A percentile compares a stretch with the other conserved stretches of the same genome.
Evolutionary conservation across 2,113 vertebrate genomes (phyloP).

Genomic region (Hippocampus barbouri): DNA sequence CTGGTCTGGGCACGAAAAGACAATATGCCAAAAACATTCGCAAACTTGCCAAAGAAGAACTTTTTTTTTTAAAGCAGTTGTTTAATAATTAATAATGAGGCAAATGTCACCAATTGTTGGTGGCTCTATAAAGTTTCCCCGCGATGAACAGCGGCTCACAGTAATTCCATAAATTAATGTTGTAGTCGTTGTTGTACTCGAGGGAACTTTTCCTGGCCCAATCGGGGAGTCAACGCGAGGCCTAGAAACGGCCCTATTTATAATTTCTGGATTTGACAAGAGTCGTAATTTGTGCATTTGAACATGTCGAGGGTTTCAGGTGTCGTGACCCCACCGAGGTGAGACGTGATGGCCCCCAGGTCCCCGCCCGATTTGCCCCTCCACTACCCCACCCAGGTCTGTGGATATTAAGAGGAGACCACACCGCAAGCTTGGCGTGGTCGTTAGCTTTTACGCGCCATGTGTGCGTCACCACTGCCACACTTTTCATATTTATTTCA

Average conservation of each 20-base stretch:
- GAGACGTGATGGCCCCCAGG: slow-evolving; percentile 62
- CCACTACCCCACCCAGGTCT: slow-evolving; percentile 22
- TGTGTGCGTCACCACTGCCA: not conserved
- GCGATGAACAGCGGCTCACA: not conserved
- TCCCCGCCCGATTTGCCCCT: slow-evolving; percentile 2
- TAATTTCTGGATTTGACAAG: slow-evolving; percentile 40
- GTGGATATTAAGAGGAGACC: slow-evolving; percentile 53
- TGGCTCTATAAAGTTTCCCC: not conserved
- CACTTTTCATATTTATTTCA: not conserved
- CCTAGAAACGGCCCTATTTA: slow-evolving; percentile 43
- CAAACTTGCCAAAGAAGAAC: too few relatives aligned
- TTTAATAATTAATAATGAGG: too few relatives aligned
- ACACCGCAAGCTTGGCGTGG: slow-evolving; percentile 53
- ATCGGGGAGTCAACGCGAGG: slow-evolving; percentile 15
- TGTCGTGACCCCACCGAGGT: slow-evolving; percentile 58
- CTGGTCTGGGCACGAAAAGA: too few relatives aligned
- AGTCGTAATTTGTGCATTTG: slow-evolving; percentile 55
- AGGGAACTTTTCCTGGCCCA: slow-evolving; percentile 9
- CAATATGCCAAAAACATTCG: too few relatives aligned
- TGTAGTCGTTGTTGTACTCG: not conserved
- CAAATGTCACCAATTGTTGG: not conserved
- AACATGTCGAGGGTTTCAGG: slow-evolving; percentile 48
- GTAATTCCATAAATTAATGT: not conserved
- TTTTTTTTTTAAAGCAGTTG: too few relatives aligned
- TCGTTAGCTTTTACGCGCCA: slow-evolving; percentile 29